These are phyloP conservation scores for Catocala nupta DNA, from an alignment of 2,888 invertebrate species.

Conservation along the genomic window DNA sequence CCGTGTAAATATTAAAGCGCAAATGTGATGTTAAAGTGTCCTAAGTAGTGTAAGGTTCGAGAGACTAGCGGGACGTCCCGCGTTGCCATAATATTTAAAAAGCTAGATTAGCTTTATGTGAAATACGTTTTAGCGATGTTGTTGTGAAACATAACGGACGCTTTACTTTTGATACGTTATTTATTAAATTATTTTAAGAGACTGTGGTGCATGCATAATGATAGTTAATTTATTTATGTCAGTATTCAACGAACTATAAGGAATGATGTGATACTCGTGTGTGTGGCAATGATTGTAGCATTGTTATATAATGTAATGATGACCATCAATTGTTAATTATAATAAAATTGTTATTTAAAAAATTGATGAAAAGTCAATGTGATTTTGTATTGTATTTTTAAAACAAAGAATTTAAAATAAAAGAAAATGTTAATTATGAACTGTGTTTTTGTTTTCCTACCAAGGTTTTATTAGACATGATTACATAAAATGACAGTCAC, in stretches of 20 bases:
- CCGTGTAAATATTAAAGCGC: conserved; percentile 84
- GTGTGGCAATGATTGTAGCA: conserved; percentile 67
- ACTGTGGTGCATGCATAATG: conserved; percentile 80
- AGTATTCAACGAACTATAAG: conserved; percentile 80
- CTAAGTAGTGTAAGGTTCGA: conserved; percentile 83
- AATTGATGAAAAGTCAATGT: conserved; percentile 70
- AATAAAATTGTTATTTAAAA: conserved; percentile 66
- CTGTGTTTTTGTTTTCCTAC: conserved; percentile 45
- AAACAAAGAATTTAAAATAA: conserved; percentile 73
- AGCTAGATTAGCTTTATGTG: conserved; percentile 54
- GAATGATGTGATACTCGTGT: conserved; percentile 70
- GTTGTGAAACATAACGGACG: conserved; percentile 68
- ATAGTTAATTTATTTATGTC: conserved; percentile 86
- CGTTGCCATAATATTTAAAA: conserved; percentile 85
- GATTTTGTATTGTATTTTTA: conserved; percentile 77
- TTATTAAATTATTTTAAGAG: conserved; percentile 85
- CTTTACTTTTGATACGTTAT: conserved; percentile 74
- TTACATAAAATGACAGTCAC: conserved; percentile 5
- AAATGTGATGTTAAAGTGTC: conserved; percentile 87
- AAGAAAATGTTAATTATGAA: conserved; percentile 63
- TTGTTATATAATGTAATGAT: conserved; percentile 64
- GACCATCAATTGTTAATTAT: conserved; percentile 67
- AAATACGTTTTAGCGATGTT: conserved; percentile 61
- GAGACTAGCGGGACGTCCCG: conserved; percentile 80
- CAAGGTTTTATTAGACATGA: neutral